Conservation (phyloP, 2,888 invertebrate genomes). For the Cephus spinipes region DNA sequence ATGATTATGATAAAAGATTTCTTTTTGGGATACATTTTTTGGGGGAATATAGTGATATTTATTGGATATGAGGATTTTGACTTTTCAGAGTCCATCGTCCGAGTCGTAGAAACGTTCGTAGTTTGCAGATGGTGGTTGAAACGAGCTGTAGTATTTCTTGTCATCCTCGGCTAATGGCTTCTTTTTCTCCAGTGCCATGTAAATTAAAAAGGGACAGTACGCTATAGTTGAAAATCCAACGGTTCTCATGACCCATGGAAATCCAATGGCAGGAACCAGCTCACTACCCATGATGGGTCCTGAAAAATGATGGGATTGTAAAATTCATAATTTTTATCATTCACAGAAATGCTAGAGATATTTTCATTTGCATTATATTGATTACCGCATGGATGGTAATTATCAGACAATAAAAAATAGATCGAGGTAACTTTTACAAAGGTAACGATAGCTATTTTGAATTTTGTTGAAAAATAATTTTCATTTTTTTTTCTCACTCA, state of each 20-base stretch:
- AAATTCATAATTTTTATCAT: background rate
- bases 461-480: background rate
- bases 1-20: background rate
- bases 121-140: slow-evolving; percentile 37
- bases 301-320: slow-evolving; percentile 49
- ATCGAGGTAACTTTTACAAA: background rate
- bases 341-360: background rate
- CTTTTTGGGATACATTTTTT: background rate
- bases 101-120: slow-evolving; percentile 58
- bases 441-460: background rate
- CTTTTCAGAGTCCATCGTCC: slow-evolving; percentile 56
- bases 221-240: slow-evolving; percentile 78
- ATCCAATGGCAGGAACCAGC: slow-evolving; percentile 77
- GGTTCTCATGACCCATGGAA: slow-evolving; percentile 79
- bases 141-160: slow-evolving; percentile 50
- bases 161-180: slow-evolving; percentile 39
- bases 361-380: background rate
- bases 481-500: background rate
- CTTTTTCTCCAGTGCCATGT: slow-evolving; percentile 57
- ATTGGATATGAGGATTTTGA: background rate
- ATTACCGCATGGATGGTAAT: background rate
- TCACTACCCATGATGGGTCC: slow-evolving; percentile 83
- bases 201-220: slow-evolving; percentile 76
- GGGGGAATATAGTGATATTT: background rate
- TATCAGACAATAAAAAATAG: background rate